Evolutionary conservation across 2,888 invertebrate species (phyloP), one percentile per base, ranked within the genome.

Genomic region (Emmelina monodactyla): DNA sequence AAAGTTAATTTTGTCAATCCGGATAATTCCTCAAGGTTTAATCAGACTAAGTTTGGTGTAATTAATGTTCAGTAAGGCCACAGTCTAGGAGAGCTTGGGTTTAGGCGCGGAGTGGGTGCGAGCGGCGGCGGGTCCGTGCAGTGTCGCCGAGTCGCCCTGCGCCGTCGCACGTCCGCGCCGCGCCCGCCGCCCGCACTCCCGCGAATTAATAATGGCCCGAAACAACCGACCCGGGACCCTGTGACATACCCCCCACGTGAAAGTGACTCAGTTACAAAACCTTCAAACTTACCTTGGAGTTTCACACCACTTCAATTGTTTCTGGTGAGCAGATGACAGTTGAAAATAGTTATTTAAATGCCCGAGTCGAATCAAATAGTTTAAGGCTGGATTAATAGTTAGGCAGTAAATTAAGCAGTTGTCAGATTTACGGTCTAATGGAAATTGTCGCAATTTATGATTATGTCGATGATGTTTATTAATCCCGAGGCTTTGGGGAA

Each of bases 1-100:
- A 78, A 78, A 78, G 78, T 78, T 78, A 79, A 76, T 79, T 79
- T 78, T 71, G 73, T 75, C 76, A 76, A 76, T 78, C 73, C 70
- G 68, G 65, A 72, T 79, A 78, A 79, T 78, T 73, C 76, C 78
- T 76, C 71, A 72, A 71, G 76, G 72, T 76, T 79, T 79, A 79
- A 76, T 76, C 75, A 75, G 75, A 68, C 70, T 75, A 73, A 78
- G 76, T 79, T 78, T 63, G 70, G 65, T 72, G 73, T 76, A 79
- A 79, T 79, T 76, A 76, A 79, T 78, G 76, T 75, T 79, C 75
- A 66, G 64, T 78, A 73, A 73, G 76, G 73, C 71, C 71, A 70
- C 71, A 69, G 73, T 75, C 72, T 70, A 72, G 70, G 73, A 67
- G 66, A 72, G 76, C 73, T 71, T 63, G 56, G 65, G 71, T 68